These are phyloP conservation scores for Mystacornis crossleyi DNA, from an alignment of 2,113 vertebrate genomes.

Conservation along the genomic window DNA sequence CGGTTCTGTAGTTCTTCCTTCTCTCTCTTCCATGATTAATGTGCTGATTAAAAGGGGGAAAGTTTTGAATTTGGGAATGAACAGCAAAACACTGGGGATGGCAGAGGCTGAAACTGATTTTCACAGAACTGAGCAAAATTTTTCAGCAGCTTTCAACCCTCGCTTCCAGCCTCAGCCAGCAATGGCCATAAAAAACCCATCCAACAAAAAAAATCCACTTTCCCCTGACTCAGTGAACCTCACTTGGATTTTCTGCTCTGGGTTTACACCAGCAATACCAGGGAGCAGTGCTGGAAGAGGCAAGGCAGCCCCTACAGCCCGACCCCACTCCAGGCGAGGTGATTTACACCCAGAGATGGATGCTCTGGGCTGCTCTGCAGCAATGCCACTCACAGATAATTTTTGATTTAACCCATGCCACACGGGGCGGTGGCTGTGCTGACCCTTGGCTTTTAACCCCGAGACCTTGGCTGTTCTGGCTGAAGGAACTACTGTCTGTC, in stretches of 20 bases:
- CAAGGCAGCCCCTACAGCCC: neutral
- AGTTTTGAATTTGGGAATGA: neutral
- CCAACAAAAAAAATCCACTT: neutral
- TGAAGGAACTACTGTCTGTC: conserved; percentile 73
- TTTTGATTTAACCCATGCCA: conserved; percentile 75
- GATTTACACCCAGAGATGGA: conserved; percentile 10
- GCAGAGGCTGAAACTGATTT: neutral
- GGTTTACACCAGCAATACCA: neutral
- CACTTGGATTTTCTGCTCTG: neutral
- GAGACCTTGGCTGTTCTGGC: conserved; percentile 61
- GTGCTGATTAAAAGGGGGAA: neutral
- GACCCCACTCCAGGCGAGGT: neutral
- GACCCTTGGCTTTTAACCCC: conserved; percentile 76
- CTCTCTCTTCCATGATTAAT: neutral
- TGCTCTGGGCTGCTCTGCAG: neutral
- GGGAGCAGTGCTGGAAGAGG: neutral
- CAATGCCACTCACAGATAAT: conserved; percentile 48
- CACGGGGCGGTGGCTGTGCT: conserved; percentile 45
- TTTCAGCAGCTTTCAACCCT: neutral
- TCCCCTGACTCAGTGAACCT: rapidly evolving
- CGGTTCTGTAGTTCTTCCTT: neutral
- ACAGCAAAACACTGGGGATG: neutral
- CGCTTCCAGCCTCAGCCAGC: neutral
- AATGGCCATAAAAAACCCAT: rapidly evolving
- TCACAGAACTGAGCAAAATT: neutral